Evolutionary conservation across 35 echinoderm and acorn worm species (phyloP).

Genomic region (Apostichopus parvimensis): DNA sequence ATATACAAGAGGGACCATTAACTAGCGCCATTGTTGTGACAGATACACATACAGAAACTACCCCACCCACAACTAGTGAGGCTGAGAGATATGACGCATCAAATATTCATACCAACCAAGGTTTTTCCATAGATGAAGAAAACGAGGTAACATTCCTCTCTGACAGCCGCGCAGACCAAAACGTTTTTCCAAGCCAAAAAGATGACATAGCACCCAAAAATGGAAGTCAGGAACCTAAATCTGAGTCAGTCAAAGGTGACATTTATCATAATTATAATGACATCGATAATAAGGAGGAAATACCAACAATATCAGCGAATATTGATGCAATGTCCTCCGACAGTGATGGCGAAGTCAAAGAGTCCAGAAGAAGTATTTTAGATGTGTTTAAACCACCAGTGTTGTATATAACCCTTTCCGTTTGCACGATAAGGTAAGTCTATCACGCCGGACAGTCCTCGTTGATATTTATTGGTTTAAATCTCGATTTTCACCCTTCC

Average conservation of each 20-base stretch:
- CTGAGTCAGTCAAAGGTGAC: neutral
- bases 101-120: neutral
- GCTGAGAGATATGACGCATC: neutral
- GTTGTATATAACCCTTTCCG: neutral
- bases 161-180: neutral
- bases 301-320: neutral
- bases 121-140: neutral
- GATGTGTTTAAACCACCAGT: conserved; percentile 22
- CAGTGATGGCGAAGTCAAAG: neutral
- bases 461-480: too few relatives aligned
- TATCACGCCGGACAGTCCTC: too few relatives aligned
- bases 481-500: too few relatives aligned
- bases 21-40: neutral
- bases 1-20: neutral
- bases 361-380: neutral
- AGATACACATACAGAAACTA: neutral
- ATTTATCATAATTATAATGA: neutral
- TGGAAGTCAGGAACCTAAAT: neutral
- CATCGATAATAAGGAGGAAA: neutral
- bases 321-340: neutral
- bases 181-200: neutral
- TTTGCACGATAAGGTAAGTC: too few relatives aligned
- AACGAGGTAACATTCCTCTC: neutral
- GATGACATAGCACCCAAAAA: neutral
- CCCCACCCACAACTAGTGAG: neutral